A percentile compares a stretch with the other conserved stretches of the same genome.
phyloP scores from a whole-genome alignment of 2,113 vertebrate genomes.

The Syngnathus scovelli region DNA sequence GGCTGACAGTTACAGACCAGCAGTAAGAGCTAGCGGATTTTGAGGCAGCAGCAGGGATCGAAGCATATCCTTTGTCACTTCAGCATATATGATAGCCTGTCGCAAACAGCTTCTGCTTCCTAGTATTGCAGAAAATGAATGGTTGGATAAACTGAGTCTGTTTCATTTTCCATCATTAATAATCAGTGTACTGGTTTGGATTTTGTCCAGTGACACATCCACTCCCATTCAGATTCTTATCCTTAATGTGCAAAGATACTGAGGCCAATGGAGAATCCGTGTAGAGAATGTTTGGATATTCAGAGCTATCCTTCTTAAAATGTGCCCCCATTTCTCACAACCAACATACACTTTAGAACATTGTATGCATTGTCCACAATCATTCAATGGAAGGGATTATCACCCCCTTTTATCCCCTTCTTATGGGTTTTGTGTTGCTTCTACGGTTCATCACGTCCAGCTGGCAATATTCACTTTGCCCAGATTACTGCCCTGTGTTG shows the following conservation, averaged over 20 bases:
- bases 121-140: too few species aligned
- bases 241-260: not conserved
- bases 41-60: too few species aligned
- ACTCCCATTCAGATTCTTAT: not conserved
- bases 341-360: slow-evolving; percentile 50
- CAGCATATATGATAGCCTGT: too few species aligned
- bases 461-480: slow-evolving; percentile 51
- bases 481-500: slow-evolving; percentile 45
- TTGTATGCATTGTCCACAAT: slow-evolving; percentile 51
- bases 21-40: too few species aligned
- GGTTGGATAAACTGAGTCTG: not conserved
- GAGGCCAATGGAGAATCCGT: slow-evolving; percentile 12
- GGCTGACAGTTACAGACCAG: too few species aligned
- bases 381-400: slow-evolving; percentile 56
- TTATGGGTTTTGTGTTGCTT: slow-evolving; percentile 52
- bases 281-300: slow-evolving; percentile 43
- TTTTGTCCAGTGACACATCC: not conserved
- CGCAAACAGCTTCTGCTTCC: too few species aligned
- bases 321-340: slow-evolving; percentile 63
- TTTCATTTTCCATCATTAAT: not conserved
- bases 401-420: slow-evolving; percentile 63
- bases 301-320: slow-evolving; percentile 37
- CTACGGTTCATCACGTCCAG: slow-evolving; percentile 53
- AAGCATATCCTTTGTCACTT: too few species aligned
- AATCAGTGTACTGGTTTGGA: not conserved